Base-by-base conservation (phyloP, 2,797 vertebrate species). In the Darevskia nairensis region DNA sequence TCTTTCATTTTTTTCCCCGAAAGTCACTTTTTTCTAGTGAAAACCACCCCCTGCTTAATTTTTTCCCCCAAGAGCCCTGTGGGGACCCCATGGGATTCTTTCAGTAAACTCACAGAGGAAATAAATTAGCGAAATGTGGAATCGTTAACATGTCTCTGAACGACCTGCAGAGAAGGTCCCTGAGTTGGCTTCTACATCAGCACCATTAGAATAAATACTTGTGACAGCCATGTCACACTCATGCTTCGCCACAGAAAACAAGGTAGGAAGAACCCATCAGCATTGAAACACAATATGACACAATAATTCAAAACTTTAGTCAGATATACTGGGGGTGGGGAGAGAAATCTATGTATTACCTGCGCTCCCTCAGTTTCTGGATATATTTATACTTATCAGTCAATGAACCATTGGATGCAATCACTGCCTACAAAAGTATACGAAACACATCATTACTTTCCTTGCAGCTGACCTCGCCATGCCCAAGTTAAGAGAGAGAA, bases 371-470 rank as follows among this genome's bases (percentile, higher is more conserved):
- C 80, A 99, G 94, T 94, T 98, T 99, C 95, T 98, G 97, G 82
- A 99, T 99, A 95, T 99, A 99, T 90, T 99, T 98, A 96, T 98
- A 99, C 93, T 99, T 99, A 3, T 98, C 97, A 89, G 98, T 98
- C 91, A 99, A 96, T 32, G 91, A 96, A 90, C 98, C 98, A 35
- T 99, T 99, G 77, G 98, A 99, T 50, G 98, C 97, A 96, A 99
- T 99, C 93, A 99, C 97, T 93, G 99, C 98, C 99, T 99, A 95
- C 25, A 75, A 96, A 96, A 89, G 81, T n/a, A 93, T 4, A 95
- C 1, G 8, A 95, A 92, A 91, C 25, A 93, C 80, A 86, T 89
- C 81, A 93, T 94, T 92, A 93, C 71, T 92, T 93, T 88, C 93
- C 88, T 91, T 66, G 27, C 4, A 44, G 9, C 68, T 88, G 3